Base-by-base conservation (phyloP, 2,888 invertebrate genomes). In the Epiblema foenella region DNA sequence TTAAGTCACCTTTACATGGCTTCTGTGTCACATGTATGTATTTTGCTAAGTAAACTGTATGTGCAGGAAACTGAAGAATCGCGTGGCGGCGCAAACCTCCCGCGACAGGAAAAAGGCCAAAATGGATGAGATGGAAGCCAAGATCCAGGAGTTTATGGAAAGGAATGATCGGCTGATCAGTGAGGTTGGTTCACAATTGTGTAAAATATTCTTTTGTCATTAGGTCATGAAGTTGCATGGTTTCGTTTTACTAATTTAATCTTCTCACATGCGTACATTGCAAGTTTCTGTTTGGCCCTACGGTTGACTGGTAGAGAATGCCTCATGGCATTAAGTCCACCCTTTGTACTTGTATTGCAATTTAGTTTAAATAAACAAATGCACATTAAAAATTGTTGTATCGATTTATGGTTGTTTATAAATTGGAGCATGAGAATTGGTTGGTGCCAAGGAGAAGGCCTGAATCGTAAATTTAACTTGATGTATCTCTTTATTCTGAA, bases 51-150 rank as follows among this genome's bases (percentile, higher is more conserved):
- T 24, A 59, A 37, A 20, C 63, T 72, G 39, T 58, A 69, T 60
- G 73, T 92, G 37, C 88, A 98, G 99, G 87, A 99, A 99, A 92
- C 87, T 99, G 80, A 99, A 99, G 88, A 99, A 99, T 87, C 95
- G 99, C 77, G 98, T 99, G 33, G 99, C 99, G 42, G 99, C 99
- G 2, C 99, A 99, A 90, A 98, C 98, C 60, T 99, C 99, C 0
- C 95, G 99, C 68, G 99, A 99, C 89, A 95, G 98, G 57, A 99
- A 99, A 86, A 99, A 99, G 88, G 97, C 97, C 0, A 96, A 96
- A 85, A 97, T 99, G 95, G 97, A 97, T 77, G 97, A 98, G 78
- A 95, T 99, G 94, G 98, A 99, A 86, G 86, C 89, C 12, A 95
- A 95, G 51, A 94, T 97, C 7, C 92, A 95, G 74, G 88, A 94